Conservation (phyloP, 2,888 invertebrate genomes). For the Chaetogeoica ovagalla region DNA sequence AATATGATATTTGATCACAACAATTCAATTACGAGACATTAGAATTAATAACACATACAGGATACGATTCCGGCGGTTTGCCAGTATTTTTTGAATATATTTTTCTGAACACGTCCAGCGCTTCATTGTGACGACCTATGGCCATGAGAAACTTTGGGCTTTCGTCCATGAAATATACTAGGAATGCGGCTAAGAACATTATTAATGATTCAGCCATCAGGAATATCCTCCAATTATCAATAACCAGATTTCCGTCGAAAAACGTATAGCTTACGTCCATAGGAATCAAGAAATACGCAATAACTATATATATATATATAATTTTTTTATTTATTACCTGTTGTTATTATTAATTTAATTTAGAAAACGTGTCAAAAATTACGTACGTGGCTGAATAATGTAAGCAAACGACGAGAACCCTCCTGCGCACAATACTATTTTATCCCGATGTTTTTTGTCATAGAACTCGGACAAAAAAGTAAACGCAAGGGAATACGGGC, state of each 20-base stretch:
- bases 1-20: neutral
- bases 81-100: constrained; percentile 72
- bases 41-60: constrained; percentile 63
- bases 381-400: constrained; percentile 61
- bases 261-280: constrained; percentile 57
- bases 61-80: constrained; percentile 66
- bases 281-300: constrained; percentile 76
- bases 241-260: constrained; percentile 56
- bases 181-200: constrained; percentile 68
- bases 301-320: constrained; percentile 60
- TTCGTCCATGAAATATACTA: constrained; percentile 69
- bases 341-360: neutral
- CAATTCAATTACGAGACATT: too few relatives aligned
- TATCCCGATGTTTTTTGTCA: constrained; percentile 67
- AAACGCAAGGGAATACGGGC: constrained; percentile 74
- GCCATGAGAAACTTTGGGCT: constrained; percentile 80
- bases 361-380: neutral
- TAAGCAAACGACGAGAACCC: constrained; percentile 70
- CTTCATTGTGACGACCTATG: constrained; percentile 69
- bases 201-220: constrained; percentile 65
- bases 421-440: constrained; percentile 69
- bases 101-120: constrained; percentile 66
- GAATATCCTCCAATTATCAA: constrained; percentile 64
- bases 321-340: neutral
- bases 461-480: constrained; percentile 77